Percentiles rank a stretch among this genome's conserved stretches.
These are phyloP conservation scores for Centruroides vittatus DNA, from an alignment of 1,140 invertebrate species.

Conservation along the genomic window DNA sequence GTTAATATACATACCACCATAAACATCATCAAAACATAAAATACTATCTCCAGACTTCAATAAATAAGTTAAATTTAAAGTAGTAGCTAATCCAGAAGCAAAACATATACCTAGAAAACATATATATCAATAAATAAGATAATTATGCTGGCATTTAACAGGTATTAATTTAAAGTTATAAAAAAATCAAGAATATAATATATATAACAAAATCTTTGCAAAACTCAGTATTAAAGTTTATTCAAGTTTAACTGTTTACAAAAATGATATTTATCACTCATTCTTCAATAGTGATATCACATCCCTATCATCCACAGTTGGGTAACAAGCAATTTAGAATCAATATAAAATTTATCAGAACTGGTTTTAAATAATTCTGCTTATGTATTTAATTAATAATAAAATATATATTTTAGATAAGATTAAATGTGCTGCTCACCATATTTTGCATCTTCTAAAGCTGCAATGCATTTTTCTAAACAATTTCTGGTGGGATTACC, in stretches of 20 bases:
- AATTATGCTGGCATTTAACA: too few relatives aligned
- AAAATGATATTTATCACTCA: too few relatives aligned
- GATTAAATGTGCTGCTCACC: constrained; percentile 29
- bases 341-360: background rate
- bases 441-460: constrained; percentile 78
- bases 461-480: constrained; percentile 76
- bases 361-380: constrained; percentile 1
- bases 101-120: constrained; percentile 47
- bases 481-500: constrained; percentile 87
- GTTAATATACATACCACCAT: constrained; percentile 50
- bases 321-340: background rate
- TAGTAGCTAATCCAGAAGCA: constrained; percentile 79
- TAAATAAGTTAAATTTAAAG: constrained; percentile 54
- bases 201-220: too few relatives aligned
- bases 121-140: background rate
- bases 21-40: constrained; percentile 81
- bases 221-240: too few relatives aligned
- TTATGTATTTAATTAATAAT: background rate
- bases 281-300: too few relatives aligned
- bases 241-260: too few relatives aligned
- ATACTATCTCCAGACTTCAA: constrained; percentile 79
- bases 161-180: too few relatives aligned
- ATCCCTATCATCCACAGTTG: too few relatives aligned
- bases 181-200: too few relatives aligned
- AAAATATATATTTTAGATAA: too few relatives aligned